Conservation (phyloP, 2,888 invertebrate genomes). For the Drosophila tripunctata region DNA sequence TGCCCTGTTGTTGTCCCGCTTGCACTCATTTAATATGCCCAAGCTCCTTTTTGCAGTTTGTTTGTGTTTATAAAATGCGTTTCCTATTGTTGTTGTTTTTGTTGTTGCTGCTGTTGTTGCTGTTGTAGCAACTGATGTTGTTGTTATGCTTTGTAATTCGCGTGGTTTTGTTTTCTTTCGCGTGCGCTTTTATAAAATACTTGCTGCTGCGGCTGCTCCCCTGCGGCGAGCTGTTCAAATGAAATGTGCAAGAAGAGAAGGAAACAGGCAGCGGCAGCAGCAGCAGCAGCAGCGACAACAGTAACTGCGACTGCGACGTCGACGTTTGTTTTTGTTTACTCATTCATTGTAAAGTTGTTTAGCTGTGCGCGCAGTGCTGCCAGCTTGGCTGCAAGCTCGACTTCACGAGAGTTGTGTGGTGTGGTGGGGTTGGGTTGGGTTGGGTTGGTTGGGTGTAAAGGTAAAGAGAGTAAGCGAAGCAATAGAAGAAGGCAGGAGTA, state of each 20-base stretch:
- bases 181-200: slow-evolving; percentile 61
- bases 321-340: slow-evolving; percentile 76
- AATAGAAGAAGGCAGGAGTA: not conserved
- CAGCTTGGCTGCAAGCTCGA: slow-evolving; percentile 42
- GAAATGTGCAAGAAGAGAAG: slow-evolving; percentile 73
- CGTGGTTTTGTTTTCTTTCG: slow-evolving; percentile 72
- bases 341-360: slow-evolving; percentile 77
- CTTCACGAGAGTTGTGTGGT: slow-evolving; percentile 6
- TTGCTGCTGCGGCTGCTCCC: slow-evolving; percentile 24
- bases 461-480: slow-evolving; percentile 4
- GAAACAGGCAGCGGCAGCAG: slow-evolving; percentile 56
- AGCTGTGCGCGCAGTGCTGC: slow-evolving; percentile 64
- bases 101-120: slow-evolving; percentile 40
- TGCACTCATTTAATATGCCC: slow-evolving; percentile 14
- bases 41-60: slow-evolving; percentile 37
- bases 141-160: slow-evolving; percentile 53
- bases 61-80: slow-evolving; percentile 63
- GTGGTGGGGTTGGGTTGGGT: slow-evolving; percentile 17
- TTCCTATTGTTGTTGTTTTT: slow-evolving; percentile 63
- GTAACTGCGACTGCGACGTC: slow-evolving; percentile 46
- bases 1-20: slow-evolving; percentile 11
- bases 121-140: slow-evolving; percentile 45
- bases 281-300: slow-evolving; percentile 13
- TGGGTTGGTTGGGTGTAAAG: slow-evolving; percentile 1
- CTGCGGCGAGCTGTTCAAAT: slow-evolving; percentile 32